Base-by-base conservation (phyloP, 2,797 vertebrate genomes). In the Pseudochirops corinnae region DNA sequence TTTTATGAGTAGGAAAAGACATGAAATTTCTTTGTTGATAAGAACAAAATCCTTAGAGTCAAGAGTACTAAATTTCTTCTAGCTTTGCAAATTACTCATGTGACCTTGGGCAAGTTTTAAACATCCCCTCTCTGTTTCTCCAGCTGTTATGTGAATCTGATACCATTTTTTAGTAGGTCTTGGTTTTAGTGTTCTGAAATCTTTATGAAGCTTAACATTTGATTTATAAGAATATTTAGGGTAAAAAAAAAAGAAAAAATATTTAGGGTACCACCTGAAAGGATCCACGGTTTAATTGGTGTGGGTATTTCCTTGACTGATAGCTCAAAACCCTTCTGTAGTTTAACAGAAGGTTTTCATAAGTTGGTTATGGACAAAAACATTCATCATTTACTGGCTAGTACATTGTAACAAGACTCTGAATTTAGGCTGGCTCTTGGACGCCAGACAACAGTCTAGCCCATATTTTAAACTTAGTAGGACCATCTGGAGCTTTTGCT, bases 81-180 rank as follows among this genome's bases (percentile, higher is more conserved):
- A 29, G 52, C 95, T 97, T 96, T 95, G 90, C 87, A 62, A 52
- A 60, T 96, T 94, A 74, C 7, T 52, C 46, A 21, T 96, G n/a
- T 95, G 96, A 97, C 93, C 56, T 58, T 90, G 94, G 96, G 92
- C 93, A 95, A 92, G 92, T 97, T 97, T 21, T 94, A n/a, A 93
- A 50, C 39, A 90, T 93, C 92, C 33, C 55, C 55, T 94, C 91
- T 29, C 39, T 93, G 60, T 97, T 97, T 97, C 90, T 97, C 90
- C 55, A 93, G 53, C 74, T 93, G 93, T 97, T 93, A 96, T 93
- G 33, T 96, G 91, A n/a, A 90, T 94, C 95, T 5, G 18, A 56
- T 94, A 92, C 56, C 92, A 90, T 90, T 97, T 58, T 56, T 58
- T 93, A 94, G 94, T 58, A 96, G 56, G 26, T 82, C 58, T 56